phyloP scores from a whole-genome alignment of 2,797 vertebrate genomes.

The Epinephelus awoara region DNA sequence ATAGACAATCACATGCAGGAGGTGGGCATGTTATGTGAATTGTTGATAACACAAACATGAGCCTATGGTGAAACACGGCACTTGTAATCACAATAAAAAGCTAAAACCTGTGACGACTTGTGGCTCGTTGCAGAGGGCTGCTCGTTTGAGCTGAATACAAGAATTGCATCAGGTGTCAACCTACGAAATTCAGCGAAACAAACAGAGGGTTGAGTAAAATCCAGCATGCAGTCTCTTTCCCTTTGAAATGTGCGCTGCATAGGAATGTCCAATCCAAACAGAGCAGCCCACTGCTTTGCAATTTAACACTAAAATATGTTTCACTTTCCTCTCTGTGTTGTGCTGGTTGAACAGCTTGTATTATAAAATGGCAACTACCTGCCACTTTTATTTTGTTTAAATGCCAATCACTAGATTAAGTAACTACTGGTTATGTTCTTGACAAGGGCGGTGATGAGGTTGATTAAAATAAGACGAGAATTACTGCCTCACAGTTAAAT shows the following conservation, averaged over 20 bases:
- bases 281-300: slow-evolving; percentile 17
- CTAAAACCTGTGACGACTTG: slow-evolving; percentile 1
- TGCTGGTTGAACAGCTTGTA: not conserved
- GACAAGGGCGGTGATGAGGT: not conserved
- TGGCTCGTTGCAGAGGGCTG: not conserved
- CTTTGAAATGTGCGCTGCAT: slow-evolving; percentile 32
- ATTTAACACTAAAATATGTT: slow-evolving; percentile 10
- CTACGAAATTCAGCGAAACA: slow-evolving; percentile 4
- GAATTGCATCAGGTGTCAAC: slow-evolving; percentile 16
- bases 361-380: slow-evolving; percentile 4
- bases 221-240: not conserved
- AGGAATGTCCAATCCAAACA: not conserved
- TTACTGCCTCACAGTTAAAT: no score
- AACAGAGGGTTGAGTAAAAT: slow-evolving; percentile 15
- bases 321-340: slow-evolving; percentile 6
- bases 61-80: not conserved
- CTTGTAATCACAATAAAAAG: slow-evolving; percentile 2
- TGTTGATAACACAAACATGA: not conserved
- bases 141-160: slow-evolving; percentile 10
- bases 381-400: not conserved
- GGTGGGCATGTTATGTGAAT: slow-evolving; percentile 1
- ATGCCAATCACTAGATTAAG: not conserved
- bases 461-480: not conserved
- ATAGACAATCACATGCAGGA: slow-evolving; percentile 4
- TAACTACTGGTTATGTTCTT: no score